Conservation (phyloP, 2,797 vertebrate species). For the Pantherophis alleghaniensis region DNA sequence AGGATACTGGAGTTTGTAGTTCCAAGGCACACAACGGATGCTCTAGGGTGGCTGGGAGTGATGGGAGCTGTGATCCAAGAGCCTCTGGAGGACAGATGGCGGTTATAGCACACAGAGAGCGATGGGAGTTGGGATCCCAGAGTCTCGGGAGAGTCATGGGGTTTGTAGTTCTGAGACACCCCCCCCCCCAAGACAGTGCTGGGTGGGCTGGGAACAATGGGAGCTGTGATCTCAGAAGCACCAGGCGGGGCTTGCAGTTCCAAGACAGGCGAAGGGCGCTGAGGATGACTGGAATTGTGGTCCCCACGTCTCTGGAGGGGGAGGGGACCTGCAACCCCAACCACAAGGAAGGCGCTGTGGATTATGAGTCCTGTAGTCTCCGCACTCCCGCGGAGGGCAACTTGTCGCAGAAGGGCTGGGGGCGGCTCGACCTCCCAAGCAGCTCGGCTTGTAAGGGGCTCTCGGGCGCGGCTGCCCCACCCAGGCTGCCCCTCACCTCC, state of each 20-base stretch:
- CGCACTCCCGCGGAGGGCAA: not conserved
- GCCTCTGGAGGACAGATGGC: too few relatives aligned
- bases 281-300: not conserved
- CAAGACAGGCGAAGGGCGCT: not conserved
- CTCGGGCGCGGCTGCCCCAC: not conserved
- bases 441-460: not conserved
- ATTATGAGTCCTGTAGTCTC: not conserved
- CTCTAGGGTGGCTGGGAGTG: not conserved
- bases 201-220: not conserved
- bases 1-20: not conserved
- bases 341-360: not conserved
- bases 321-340: not conserved
- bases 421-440: not conserved
- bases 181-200: not conserved
- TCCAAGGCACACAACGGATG: not conserved
- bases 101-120: too few relatives aligned
- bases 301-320: not conserved
- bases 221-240: not conserved
- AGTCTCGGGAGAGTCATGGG: not conserved
- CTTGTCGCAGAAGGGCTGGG: not conserved
- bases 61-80: not conserved
- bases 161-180: not conserved
- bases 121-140: not conserved
- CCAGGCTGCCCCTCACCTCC: constrained; percentile 6
- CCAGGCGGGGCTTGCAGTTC: not conserved